These are phyloP conservation scores for Fopius arisanus DNA, from an alignment of 1,140 invertebrate genomes.

Conservation along the genomic window DNA sequence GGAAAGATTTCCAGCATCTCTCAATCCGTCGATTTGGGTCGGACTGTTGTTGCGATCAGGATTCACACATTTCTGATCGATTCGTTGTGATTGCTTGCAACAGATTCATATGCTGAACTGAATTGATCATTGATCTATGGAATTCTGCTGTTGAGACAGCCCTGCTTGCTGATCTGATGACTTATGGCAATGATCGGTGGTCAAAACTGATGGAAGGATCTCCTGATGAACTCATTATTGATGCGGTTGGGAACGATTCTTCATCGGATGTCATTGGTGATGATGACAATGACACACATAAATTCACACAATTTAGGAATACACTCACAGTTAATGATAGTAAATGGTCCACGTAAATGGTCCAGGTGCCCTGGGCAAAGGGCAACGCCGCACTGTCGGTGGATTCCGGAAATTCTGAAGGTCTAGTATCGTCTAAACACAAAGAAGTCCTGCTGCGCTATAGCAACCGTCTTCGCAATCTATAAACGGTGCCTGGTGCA, in stretches of 20 bases:
- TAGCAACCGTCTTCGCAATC: slow-evolving; percentile 56
- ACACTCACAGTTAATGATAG: no score
- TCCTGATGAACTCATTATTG: no score
- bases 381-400: neutral
- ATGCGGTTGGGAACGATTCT: no score
- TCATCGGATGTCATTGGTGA: no score
- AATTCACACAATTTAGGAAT: no score
- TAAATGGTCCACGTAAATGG: neutral
- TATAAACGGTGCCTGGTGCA: slow-evolving; percentile 59
- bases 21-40: neutral
- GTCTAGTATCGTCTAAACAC: slow-evolving; percentile 18
- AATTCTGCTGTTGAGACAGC: no score
- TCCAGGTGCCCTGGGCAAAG: neutral
- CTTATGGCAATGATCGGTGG: no score
- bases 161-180: no score
- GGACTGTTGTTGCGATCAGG: no score
- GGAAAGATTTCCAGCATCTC: neutral
- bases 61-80: neutral
- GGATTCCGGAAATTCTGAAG: slow-evolving; percentile 21
- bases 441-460: slow-evolving; percentile 36
- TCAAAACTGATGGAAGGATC: no score
- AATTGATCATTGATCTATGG: no score
- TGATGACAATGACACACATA: no score
- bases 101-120: neutral
- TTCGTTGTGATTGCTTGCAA: neutral